A percentile compares a stretch with the other conserved stretches of the same genome.
phyloP scores from a whole-genome alignment of 1,140 invertebrate species.

The Heterodera carotae region DNA sequence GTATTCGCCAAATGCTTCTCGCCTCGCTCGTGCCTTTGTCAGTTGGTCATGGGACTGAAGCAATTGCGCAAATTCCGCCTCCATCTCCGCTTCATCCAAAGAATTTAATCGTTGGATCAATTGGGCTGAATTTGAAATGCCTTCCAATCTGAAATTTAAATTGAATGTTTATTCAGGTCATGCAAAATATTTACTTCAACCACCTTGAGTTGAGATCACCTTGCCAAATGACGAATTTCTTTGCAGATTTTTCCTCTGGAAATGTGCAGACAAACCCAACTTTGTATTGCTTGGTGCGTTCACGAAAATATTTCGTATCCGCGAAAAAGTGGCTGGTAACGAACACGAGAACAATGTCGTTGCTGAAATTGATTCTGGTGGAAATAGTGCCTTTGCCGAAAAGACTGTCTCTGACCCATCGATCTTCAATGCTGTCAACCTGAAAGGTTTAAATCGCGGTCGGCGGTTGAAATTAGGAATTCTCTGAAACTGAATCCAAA shows the following conservation, averaged over 20 bases:
- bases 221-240: constrained; percentile 42
- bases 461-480: too few species aligned
- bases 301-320: constrained; percentile 23
- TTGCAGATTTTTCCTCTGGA: constrained; percentile 30
- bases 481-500: too few species aligned
- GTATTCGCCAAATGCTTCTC: constrained; percentile 36
- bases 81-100: constrained; percentile 4
- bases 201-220: constrained; percentile 41
- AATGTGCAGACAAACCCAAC: constrained; percentile 28
- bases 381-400: constrained; percentile 42
- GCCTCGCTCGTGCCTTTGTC: constrained; percentile 15
- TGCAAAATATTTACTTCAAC: too few species aligned
- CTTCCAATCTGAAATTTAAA: constrained; percentile 21
- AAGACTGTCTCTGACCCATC: constrained; percentile 34
- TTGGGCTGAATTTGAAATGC: constrained; percentile 13
- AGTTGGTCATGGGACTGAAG: constrained; percentile 39
- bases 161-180: too few species aligned
- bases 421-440: constrained; percentile 30
- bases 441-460: too few species aligned
- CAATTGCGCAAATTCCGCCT: constrained; percentile 23
- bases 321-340: constrained; percentile 44
- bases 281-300: constrained; percentile 41
- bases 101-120: constrained; percentile 25
- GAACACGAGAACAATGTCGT: constrained; percentile 34
- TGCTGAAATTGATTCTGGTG: constrained; percentile 23